These are phyloP conservation scores for Muschampia plurimacula DNA, from an alignment of 2,888 invertebrate species.

Conservation along the genomic window DNA sequence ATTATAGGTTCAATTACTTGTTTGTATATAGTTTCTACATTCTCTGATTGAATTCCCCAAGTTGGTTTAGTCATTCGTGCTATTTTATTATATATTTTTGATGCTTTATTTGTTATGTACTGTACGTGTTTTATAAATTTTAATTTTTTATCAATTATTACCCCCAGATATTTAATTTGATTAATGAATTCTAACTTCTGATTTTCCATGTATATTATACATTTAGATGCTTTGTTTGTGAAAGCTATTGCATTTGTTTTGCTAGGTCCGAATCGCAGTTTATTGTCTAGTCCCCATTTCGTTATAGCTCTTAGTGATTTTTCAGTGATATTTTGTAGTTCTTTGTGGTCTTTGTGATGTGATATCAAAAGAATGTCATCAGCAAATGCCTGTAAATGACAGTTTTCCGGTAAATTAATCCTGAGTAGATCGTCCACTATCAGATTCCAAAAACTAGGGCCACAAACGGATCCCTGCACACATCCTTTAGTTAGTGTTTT, in stretches of 20 bases:
- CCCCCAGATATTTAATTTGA: neutral
- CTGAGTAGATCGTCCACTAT: slow-evolving; percentile 41
- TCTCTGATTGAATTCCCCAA: neutral
- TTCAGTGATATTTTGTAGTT: neutral
- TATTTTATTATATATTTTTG: neutral
- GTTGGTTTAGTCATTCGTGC: neutral
- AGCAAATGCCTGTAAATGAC: slow-evolving; percentile 36
- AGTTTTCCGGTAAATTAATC: neutral
- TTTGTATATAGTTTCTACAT: neutral
- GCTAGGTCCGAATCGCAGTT: slow-evolving; percentile 30
- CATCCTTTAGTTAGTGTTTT: slow-evolving; percentile 40
- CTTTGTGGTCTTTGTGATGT: neutral
- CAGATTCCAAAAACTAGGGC: slow-evolving; percentile 42
- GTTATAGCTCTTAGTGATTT: neutral
- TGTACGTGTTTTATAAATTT: neutral
- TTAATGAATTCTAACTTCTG: neutral
- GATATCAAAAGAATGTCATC: slow-evolving; percentile 33
- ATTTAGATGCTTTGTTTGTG: neutral
- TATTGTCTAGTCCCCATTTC: neutral
- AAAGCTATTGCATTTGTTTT: neutral
- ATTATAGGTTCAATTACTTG: slow-evolving; percentile 1
- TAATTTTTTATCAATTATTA: neutral
- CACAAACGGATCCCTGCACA: slow-evolving; percentile 40
- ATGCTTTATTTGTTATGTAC: neutral
- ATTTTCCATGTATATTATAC: neutral